Percentiles rank a stretch among this genome's conserved stretches.
phyloP scores from a whole-genome alignment of 2,113 vertebrate species.

The Drymodes brunneopygia region DNA sequence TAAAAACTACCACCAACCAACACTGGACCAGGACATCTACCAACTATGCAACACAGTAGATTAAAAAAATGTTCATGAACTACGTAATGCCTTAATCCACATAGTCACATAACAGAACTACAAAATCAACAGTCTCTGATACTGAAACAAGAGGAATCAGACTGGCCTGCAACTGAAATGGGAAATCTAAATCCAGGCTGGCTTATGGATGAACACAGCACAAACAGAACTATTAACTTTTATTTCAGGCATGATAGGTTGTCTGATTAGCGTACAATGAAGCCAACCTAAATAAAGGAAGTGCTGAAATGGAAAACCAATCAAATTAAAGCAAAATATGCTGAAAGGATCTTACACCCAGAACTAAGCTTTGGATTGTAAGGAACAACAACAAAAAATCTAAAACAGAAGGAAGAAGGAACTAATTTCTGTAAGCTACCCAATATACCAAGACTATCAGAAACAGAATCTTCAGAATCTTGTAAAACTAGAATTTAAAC shows the following conservation, averaged over 20 bases:
- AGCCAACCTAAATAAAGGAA: slow-evolving; percentile 20
- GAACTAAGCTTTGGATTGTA: not conserved
- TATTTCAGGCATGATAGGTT: not conserved
- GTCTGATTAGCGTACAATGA: not conserved
- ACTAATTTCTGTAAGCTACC: not conserved
- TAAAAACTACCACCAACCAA: not conserved
- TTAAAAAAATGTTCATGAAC: not conserved
- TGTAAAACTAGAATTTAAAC: not conserved
- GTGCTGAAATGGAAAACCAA: not conserved
- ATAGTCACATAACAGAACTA: not conserved
- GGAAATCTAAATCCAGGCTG: slow-evolving; percentile 14
- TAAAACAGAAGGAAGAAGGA: not conserved
- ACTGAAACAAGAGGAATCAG: not conserved
- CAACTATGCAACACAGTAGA: not conserved
- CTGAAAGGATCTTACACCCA: not conserved
- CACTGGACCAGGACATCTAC: not conserved
- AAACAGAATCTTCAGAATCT: not conserved
- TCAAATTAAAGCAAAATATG: not conserved
- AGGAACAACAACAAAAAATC: not conserved
- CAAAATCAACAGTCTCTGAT: slow-evolving; percentile 2
- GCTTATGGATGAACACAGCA: not conserved
- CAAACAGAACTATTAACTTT: slow-evolving; percentile 20
- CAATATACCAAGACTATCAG: not conserved
- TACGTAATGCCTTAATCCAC: not conserved
- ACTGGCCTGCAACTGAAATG: not conserved